These are phyloP conservation scores for Taurulus bubalis DNA, from an alignment of 2,113 vertebrate species.

Conservation along the genomic window DNA sequence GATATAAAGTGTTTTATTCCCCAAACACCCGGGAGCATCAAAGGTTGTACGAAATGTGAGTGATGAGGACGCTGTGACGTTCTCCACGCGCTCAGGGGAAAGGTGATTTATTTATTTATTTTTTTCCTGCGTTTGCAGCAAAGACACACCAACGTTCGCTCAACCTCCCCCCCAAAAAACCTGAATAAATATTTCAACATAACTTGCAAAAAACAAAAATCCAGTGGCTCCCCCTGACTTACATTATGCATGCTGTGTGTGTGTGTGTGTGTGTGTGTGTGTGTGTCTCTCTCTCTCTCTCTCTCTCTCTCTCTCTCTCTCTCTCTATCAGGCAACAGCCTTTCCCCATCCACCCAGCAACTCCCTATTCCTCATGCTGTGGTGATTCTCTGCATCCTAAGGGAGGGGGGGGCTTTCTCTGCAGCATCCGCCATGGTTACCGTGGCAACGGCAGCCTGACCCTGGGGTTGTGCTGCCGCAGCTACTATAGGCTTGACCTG, in stretches of 20 bases:
- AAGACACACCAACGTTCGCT: neutral
- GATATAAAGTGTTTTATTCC: neutral
- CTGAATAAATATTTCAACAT: constrained; percentile 69
- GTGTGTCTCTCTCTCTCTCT: constrained; percentile 71
- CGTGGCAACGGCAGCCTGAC: constrained; percentile 81
- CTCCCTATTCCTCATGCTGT: constrained; percentile 78
- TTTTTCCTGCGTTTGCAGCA: neutral
- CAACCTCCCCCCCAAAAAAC: neutral
- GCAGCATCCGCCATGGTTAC: constrained; percentile 82
- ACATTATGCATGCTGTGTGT: constrained; percentile 73
- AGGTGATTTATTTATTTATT: too few species aligned
- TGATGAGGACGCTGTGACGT: neutral
- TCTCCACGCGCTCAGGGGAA: too few species aligned
- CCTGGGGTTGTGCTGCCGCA: constrained; percentile 66
- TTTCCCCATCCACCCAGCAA: constrained; percentile 79
- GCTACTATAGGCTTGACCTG: constrained; percentile 82
- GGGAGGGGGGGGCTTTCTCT: constrained; percentile 59
- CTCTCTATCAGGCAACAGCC: constrained; percentile 82
- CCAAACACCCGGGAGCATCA: neutral
- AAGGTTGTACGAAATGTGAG: neutral
- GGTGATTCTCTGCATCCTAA: constrained; percentile 75
- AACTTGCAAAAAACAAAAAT: constrained; percentile 54
- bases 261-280: too few species aligned
- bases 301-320: too few species aligned
- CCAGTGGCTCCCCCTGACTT: constrained; percentile 58